phyloP scores from a whole-genome alignment of 1,140 invertebrate genomes.

The Bombyx mori region ASM3026992v2 NC_085119.1:13230501-13231000 shows the following conservation, averaged over 20 bases:
- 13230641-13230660: slow-evolving; percentile 59
- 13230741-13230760: slow-evolving; percentile 58
- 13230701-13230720: slow-evolving; percentile 37
- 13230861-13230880: slow-evolving; percentile 52
- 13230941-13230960: no score
- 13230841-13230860: no score
- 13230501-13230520: slow-evolving; percentile 53
- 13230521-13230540: slow-evolving; percentile 65
- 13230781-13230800: slow-evolving; percentile 81
- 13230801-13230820: background rate
- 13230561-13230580: slow-evolving; percentile 70
- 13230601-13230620: slow-evolving; percentile 56
- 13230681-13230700: slow-evolving; percentile 50
- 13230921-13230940: no score
- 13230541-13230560: slow-evolving; percentile 54
- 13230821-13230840: no score
- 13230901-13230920: no score
- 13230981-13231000: no score
- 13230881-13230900: slow-evolving; percentile 19
- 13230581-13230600: slow-evolving; percentile 71
- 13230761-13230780: slow-evolving; percentile 80
- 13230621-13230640: slow-evolving; percentile 66
- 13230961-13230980: no score
- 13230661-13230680: slow-evolving; percentile 48
- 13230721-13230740: slow-evolving; percentile 26